These are phyloP conservation scores for Xyrichtys novacula DNA, from an alignment of 2,797 vertebrate species.

Conservation along the genomic window DNA sequence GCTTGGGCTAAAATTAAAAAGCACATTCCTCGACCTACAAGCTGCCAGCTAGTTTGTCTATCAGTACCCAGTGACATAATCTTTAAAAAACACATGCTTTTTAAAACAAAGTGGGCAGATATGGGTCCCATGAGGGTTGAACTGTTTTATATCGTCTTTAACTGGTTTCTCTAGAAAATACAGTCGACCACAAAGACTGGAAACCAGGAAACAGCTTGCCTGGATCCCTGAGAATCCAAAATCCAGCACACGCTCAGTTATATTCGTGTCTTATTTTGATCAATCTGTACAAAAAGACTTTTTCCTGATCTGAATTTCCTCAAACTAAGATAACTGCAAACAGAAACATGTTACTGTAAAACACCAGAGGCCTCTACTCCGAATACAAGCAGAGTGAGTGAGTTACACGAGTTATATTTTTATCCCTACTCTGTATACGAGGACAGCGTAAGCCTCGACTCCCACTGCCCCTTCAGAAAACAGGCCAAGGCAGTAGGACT, in stretches of 20 bases:
- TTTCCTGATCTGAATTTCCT: no score
- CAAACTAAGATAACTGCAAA: no score
- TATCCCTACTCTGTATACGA: neutral
- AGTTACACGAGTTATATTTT: neutral
- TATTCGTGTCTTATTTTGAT: neutral
- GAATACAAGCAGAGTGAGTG: neutral
- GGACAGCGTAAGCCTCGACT: neutral
- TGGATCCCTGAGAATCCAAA: neutral
- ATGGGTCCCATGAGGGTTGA: neutral
- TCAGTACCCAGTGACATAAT: neutral
- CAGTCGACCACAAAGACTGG: neutral
- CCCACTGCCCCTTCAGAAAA: constrained; percentile 25
- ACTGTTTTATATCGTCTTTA: neutral
- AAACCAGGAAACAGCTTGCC: neutral
- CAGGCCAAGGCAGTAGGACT: constrained; percentile 28
- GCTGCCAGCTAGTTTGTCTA: neutral
- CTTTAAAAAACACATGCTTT: neutral
- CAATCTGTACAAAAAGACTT: no score
- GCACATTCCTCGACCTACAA: constrained; percentile 16
- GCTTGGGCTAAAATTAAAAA: constrained; percentile 41
- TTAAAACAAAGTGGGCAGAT: neutral
- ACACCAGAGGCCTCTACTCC: neutral
- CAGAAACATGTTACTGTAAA: no score
- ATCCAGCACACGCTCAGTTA: neutral
- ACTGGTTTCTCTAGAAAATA: neutral